Evolutionary conservation across 2,888 invertebrate genomes (phyloP).

Genomic region (Neria commutata): DNA sequence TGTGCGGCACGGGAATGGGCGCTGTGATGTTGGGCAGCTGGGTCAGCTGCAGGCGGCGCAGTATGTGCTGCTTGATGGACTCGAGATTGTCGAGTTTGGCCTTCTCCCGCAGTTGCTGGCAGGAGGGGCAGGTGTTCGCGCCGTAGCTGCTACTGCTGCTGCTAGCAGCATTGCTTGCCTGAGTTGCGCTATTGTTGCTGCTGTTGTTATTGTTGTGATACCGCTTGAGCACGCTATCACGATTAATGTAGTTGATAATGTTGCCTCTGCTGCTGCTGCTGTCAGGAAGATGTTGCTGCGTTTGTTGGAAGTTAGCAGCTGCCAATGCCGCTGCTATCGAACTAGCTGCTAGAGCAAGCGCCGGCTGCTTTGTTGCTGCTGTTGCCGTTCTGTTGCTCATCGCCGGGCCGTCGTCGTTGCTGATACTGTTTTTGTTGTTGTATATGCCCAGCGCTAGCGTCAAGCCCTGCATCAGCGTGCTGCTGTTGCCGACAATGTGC

Average conservation of each 20-base stretch:
- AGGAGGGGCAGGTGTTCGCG: conserved; percentile 64
- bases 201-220: conserved; percentile 4
- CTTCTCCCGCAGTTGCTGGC: conserved; percentile 66
- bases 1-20: conserved; percentile 66
- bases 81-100: conserved; percentile 68
- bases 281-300: conserved; percentile 16
- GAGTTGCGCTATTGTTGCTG: not conserved
- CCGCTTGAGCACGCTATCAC: conserved; percentile 41
- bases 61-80: conserved; percentile 70
- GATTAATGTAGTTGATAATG: conserved; percentile 39
- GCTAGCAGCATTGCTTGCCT: not conserved
- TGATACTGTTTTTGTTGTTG: not conserved
- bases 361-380: not conserved
- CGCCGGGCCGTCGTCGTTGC: not conserved
- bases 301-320: conserved; percentile 8
- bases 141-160: not conserved
- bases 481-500: not conserved
- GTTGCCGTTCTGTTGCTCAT: conserved; percentile 5
- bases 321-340: not conserved
- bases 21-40: conserved; percentile 71
- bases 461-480: not conserved
- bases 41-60: conserved; percentile 69
- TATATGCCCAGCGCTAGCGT: not conserved
- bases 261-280: conserved; percentile 39
- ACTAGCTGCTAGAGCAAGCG: too few species aligned